Evolutionary conservation across 2,888 invertebrate species (phyloP), one percentile per base, ranked within the genome.

Genomic region (Drosophila mayaguana): DNA sequence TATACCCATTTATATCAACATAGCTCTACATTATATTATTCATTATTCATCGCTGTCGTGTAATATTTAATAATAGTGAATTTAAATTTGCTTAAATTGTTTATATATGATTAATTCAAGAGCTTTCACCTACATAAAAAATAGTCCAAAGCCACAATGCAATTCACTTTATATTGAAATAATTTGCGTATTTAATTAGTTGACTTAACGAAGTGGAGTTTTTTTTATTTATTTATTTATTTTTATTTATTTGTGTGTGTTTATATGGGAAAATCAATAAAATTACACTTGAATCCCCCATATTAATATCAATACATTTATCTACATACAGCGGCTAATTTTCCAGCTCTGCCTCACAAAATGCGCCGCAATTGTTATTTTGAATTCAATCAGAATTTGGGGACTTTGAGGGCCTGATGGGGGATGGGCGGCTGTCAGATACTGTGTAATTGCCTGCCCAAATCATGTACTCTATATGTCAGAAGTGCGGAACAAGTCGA

Each of bases 381-480:
- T 36, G 12, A 40, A 34, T 32, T 51, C 28, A 20, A 48, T 28
- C 48, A n/a, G 48, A 48, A 28, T 48, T 16, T 5, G 48, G 28
- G 48, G n/a, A 28, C n/a, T 9, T 28, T n/a, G 12, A 5, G n/a
- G 14, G 14, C 14, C 16, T 8, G 51, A 22, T 8, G 61, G 14
- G 16, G n/a, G 0, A 20, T 16, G n/a, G 42, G 18, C 1, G 14
- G 14, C 32, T 28, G 12, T 63, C 32, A 53, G 53, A 53, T 53
- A 36, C 36, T 36, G 36, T 53, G 43, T n/a, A 50, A 50, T 55
- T 46, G 36, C 65, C 51, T 54, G 65, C 70, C 75, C 66, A 70
- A 77, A 70, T 78, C 79, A 60, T 78, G 78, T 77, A 59, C 66
- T 57, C 61, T 57, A 63, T 69, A 63, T 76, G 66, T 67, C 65